Percentiles rank a stretch among this genome's conserved stretches.
phyloP scores from a whole-genome alignment of 2,797 vertebrate genomes.

The Spatula clypeata region DNA sequence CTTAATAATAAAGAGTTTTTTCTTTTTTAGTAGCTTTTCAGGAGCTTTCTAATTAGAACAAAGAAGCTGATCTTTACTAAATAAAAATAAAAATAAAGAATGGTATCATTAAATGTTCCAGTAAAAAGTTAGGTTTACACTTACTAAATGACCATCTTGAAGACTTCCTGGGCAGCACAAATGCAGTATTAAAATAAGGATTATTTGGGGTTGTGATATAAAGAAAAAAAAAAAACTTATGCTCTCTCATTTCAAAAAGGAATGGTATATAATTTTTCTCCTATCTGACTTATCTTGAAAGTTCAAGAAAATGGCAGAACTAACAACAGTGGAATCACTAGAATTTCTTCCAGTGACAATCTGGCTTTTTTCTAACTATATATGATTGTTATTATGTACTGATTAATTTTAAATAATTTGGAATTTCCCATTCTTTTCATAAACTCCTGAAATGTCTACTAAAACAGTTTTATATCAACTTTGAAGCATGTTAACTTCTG shows the following conservation, averaged over 20 bases:
- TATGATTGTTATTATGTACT: background rate
- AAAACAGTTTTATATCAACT: background rate
- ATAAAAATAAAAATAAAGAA: background rate
- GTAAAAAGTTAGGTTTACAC: background rate
- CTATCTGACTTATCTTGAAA: background rate
- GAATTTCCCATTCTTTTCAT: background rate
- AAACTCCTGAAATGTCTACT: background rate
- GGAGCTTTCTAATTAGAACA: background rate
- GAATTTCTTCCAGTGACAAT: background rate
- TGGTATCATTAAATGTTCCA: background rate
- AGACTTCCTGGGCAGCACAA: background rate
- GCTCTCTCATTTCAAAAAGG: background rate
- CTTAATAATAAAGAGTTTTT: background rate
- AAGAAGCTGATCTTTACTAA: constrained; percentile 13
- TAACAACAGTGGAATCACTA: background rate
- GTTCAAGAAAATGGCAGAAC: background rate
- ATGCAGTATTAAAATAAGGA: background rate
- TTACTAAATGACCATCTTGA: background rate
- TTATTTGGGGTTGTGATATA: background rate
- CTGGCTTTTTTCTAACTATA: background rate
- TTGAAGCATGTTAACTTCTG: rapidly evolving
- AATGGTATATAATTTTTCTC: background rate
- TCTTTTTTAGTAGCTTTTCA: background rate
- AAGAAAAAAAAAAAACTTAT: background rate
- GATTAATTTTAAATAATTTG: background rate